A percentile compares a stretch with the other conserved stretches of the same genome.
Conservation (phyloP, 2,888 invertebrate genomes). For the Nebria brevicollis region DNA sequence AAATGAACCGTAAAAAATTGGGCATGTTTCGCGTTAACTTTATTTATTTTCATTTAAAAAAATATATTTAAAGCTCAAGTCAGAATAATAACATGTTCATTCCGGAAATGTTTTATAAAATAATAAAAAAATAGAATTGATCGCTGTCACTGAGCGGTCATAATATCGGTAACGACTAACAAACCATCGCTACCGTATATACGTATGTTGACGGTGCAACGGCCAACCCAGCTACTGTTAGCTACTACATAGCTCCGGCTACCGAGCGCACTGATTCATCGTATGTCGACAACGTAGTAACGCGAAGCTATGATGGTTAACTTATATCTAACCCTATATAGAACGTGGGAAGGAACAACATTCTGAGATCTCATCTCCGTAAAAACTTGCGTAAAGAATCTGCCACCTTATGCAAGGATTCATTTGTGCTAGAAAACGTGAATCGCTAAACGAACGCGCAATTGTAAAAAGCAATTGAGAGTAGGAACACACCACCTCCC, state of each 20-base stretch:
- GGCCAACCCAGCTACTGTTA: background rate
- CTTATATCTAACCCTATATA: constrained; percentile 53
- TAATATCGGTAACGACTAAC: background rate
- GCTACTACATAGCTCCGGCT: constrained; percentile 6
- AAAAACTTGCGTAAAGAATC: constrained; percentile 57
- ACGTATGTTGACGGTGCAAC: background rate
- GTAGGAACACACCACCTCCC: constrained; percentile 1
- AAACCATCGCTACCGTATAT: background rate
- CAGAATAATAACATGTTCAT: background rate
- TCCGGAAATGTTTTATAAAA: background rate
- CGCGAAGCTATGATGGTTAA: constrained; percentile 34
- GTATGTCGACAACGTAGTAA: constrained; percentile 8
- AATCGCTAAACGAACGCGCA: constrained; percentile 52
- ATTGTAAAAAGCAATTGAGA: constrained; percentile 14
- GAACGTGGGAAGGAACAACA: constrained; percentile 59
- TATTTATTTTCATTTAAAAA: too few relatives aligned
- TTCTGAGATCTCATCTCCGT: constrained; percentile 58
- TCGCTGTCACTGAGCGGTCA: background rate
- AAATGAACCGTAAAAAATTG: too few relatives aligned
- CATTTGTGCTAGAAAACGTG: constrained; percentile 54
- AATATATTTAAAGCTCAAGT: too few relatives aligned
- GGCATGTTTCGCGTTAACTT: too few relatives aligned
- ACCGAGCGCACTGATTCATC: constrained; percentile 40
- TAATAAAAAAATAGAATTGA: background rate
- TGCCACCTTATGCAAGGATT: constrained; percentile 55